Evolutionary conservation across 1,140 invertebrate species (phyloP).

Genomic region (Drosophila pandora): DNA sequence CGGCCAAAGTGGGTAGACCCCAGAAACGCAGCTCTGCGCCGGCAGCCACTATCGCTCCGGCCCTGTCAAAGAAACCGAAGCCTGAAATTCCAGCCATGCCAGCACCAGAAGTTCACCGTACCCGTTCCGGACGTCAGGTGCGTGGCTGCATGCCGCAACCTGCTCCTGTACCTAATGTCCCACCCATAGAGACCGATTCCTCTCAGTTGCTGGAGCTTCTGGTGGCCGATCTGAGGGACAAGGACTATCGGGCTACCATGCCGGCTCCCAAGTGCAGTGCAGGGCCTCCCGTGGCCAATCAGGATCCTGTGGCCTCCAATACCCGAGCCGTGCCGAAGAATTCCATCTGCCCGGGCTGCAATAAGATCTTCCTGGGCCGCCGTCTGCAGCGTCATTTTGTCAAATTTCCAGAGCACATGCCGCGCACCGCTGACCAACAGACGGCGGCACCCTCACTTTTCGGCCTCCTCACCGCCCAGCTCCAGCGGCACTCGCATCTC

Average conservation of each 20-base stretch:
- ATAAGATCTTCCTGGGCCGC: conserved; percentile 77
- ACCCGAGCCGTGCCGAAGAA: conserved; percentile 59
- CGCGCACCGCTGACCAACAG: conserved; percentile 16
- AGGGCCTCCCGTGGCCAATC: too few relatives aligned
- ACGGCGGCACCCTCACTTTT: conserved; percentile 46
- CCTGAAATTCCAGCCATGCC: conserved; percentile 5
- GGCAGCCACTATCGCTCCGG: background rate
- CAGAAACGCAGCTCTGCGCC: conserved; percentile 21
- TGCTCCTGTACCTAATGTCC: background rate
- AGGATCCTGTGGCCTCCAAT: background rate
- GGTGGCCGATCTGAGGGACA: conserved; percentile 58
- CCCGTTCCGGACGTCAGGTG: conserved; percentile 59
- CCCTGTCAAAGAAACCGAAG: background rate
- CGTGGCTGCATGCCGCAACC: conserved; percentile 46
- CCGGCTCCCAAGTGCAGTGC: conserved; percentile 8
- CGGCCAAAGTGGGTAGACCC: conserved; percentile 25
- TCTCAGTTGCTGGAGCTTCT: conserved; percentile 36
- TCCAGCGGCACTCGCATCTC: conserved; percentile 66
- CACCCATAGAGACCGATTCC: conserved; percentile 25
- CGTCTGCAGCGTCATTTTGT: conserved; percentile 73
- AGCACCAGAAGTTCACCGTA: conserved; percentile 33
- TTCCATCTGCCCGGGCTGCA: conserved; percentile 72
- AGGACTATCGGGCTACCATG: conserved; percentile 53
- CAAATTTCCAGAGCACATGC: conserved; percentile 78
- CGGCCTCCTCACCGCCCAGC: conserved; percentile 61